Percentiles rank a stretch among this genome's conserved stretches.
These are phyloP conservation scores for Ictalurus furcatus DNA, from an alignment of 2,113 vertebrate genomes.

Conservation along the genomic window DNA sequence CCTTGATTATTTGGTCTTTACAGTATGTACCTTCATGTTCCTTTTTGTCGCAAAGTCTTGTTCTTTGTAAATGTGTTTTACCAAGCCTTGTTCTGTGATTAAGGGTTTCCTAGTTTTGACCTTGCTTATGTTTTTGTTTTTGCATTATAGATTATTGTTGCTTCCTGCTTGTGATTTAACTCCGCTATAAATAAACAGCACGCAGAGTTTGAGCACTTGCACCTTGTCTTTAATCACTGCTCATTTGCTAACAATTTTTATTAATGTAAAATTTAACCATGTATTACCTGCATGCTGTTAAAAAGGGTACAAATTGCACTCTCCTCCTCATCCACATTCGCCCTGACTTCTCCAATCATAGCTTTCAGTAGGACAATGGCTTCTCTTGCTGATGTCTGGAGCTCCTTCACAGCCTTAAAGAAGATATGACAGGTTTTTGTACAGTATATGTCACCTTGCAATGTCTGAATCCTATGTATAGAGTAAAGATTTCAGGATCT, in stretches of 20 bases:
- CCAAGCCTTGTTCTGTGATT: background rate
- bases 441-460: no score
- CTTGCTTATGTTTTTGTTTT: background rate
- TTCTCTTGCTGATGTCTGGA: conserved; percentile 86
- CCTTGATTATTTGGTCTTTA: background rate
- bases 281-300: conserved; percentile 83
- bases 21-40: background rate
- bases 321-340: conserved; percentile 87
- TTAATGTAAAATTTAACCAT: background rate
- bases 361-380: conserved; percentile 86
- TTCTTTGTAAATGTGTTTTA: background rate
- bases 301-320: conserved; percentile 86
- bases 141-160: background rate
- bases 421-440: background rate
- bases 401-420: conserved; percentile 86
- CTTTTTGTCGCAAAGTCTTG: background rate
- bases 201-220: background rate
- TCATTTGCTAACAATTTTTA: background rate
- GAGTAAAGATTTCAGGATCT: conserved; percentile 42
- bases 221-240: background rate
- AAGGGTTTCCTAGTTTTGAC: background rate
- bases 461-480: no score
- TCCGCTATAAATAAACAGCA: background rate
- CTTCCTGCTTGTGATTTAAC: background rate
- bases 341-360: conserved; percentile 88